Percentiles rank a stretch among this genome's conserved stretches.
Evolutionary conservation across 2,113 vertebrate species (phyloP).

Genomic region (Syngnathus scovelli): DNA sequence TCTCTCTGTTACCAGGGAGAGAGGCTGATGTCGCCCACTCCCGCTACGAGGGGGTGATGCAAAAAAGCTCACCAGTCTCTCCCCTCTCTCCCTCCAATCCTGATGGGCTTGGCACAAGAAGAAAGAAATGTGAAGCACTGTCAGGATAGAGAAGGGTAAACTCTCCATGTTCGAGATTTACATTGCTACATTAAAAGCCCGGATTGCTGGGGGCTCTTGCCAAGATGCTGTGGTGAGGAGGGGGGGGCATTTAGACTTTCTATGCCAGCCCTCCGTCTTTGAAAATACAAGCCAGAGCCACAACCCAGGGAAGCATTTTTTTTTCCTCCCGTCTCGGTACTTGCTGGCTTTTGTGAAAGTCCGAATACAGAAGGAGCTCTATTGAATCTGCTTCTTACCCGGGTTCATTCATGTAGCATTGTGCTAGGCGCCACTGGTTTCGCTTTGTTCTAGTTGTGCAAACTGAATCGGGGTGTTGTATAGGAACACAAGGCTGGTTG

Average conservation of each 20-base stretch:
- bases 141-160: slow-evolving; percentile 48
- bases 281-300: slow-evolving; percentile 33
- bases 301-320: slow-evolving; percentile 12
- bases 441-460: background rate
- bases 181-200: slow-evolving; percentile 58
- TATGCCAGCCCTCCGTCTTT: slow-evolving; percentile 41
- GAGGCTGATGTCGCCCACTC: slow-evolving; percentile 65
- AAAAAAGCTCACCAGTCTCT: slow-evolving; percentile 56
- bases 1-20: slow-evolving; percentile 56
- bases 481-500: background rate
- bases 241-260: slow-evolving; percentile 21
- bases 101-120: slow-evolving; percentile 67
- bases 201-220: slow-evolving; percentile 43
- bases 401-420: background rate
- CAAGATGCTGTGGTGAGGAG: slow-evolving; percentile 29
- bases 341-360: background rate
- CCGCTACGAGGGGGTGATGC: slow-evolving; percentile 57
- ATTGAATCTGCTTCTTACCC: background rate
- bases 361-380: background rate
- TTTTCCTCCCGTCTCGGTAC: slow-evolving; percentile 6
- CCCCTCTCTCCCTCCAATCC: slow-evolving; percentile 38
- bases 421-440: background rate
- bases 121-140: slow-evolving; percentile 51
- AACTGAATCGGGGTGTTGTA: background rate
- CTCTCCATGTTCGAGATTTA: slow-evolving; percentile 68